Evolutionary conservation across 92 coral and sea anemone species (phyloP).

Genomic region (Umimayanthus kanabou): DNA sequence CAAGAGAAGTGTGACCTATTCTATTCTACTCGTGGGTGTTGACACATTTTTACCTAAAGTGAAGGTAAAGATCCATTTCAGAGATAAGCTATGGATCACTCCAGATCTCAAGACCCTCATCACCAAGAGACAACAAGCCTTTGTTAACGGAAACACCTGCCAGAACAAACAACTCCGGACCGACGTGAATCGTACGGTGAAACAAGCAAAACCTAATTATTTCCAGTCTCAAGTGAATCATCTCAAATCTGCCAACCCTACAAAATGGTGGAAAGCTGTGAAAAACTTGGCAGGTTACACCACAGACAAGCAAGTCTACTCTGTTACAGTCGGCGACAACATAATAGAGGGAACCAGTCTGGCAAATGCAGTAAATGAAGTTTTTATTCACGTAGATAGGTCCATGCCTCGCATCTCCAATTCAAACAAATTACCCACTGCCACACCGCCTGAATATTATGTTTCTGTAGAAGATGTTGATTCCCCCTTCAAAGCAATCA

Average conservation of each 20-base stretch:
- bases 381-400: slow-evolving; percentile 35
- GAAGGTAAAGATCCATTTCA: no score
- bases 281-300: no score
- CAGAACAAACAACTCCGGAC: slow-evolving; percentile 14
- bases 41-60: no score
- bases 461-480: slow-evolving; percentile 41
- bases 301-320: background rate
- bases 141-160: no score
- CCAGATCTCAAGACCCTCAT: no score
- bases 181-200: slow-evolving; percentile 23
- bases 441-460: slow-evolving; percentile 1
- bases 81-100: no score
- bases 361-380: slow-evolving; percentile 41
- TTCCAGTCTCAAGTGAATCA: slow-evolving; percentile 41
- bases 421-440: slow-evolving; percentile 31
- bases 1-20: slow-evolving; percentile 33
- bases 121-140: no score
- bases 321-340: slow-evolving; percentile 35
- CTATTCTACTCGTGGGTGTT: no score
- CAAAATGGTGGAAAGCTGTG: slow-evolving; percentile 40
- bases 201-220: slow-evolving; percentile 29
- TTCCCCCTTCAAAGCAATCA: slow-evolving; percentile 21
- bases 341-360: slow-evolving; percentile 30
- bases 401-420: slow-evolving; percentile 33
- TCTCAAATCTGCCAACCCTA: slow-evolving; percentile 42